phyloP scores from a whole-genome alignment of 2,113 vertebrate species.

The Proterorhinus semilunaris region DNA sequence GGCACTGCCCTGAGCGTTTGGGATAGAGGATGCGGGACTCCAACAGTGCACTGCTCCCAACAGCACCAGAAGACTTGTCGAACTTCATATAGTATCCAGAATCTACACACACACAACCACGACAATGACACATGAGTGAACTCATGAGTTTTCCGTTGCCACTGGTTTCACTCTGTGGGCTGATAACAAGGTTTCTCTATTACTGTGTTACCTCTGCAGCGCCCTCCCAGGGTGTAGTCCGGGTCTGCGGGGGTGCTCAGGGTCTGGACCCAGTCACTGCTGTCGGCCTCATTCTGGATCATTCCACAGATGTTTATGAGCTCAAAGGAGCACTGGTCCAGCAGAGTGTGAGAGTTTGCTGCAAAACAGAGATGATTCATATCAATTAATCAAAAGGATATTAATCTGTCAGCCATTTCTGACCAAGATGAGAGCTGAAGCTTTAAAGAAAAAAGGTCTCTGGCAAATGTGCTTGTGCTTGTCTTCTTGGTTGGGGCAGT shows the following conservation, averaged over 20 bases:
- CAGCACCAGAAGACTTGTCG: constrained; percentile 59
- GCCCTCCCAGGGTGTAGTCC: constrained; percentile 82
- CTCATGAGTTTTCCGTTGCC: too few species aligned
- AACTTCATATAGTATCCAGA: constrained; percentile 87
- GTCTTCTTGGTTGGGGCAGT: too few species aligned
- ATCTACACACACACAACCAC: constrained; percentile 61
- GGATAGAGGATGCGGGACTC: constrained; percentile 91
- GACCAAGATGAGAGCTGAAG: too few species aligned
- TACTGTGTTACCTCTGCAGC: constrained; percentile 79
- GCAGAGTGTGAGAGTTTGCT: constrained; percentile 84
- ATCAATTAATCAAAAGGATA: background rate
- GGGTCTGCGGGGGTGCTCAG: constrained; percentile 44
- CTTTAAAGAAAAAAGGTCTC: too few species aligned
- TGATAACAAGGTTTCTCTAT: background rate
- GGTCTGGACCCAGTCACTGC: constrained; percentile 82
- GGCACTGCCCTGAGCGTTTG: constrained; percentile 82
- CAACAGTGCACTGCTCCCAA: constrained; percentile 76
- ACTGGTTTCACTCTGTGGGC: background rate
- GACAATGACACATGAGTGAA: too few species aligned
- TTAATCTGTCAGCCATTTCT: too few species aligned
- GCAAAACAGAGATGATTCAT: constrained; percentile 6
- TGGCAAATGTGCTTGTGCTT: too few species aligned
- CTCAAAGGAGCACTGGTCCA: constrained; percentile 92
- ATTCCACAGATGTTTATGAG: constrained; percentile 89
- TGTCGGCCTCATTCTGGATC: constrained; percentile 82